Evolutionary conservation across 1,140 invertebrate genomes (phyloP).

Genomic region (Plutomurus gul): DNA sequence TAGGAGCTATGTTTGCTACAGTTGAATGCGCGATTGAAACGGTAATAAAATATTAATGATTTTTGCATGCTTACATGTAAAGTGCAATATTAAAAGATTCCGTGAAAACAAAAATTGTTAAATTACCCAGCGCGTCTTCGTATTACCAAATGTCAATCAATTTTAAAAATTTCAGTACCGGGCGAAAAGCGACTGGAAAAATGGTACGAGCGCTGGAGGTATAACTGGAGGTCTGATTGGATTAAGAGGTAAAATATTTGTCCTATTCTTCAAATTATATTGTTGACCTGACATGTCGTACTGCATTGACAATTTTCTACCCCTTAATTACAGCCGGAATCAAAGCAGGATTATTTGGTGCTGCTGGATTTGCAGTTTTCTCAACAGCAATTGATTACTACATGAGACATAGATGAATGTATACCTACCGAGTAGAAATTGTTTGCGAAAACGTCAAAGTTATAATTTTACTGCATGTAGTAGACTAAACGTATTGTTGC

Average conservation of each 20-base stretch:
- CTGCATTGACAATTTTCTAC: background rate
- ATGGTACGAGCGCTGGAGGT: conserved; percentile 91
- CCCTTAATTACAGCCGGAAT: conserved; percentile 78
- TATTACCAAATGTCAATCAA: background rate
- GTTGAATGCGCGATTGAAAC: conserved; percentile 92
- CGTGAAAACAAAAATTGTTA: too few species aligned
- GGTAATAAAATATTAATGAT: conserved; percentile 63
- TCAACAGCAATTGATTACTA: conserved; percentile 95
- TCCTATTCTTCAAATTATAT: background rate
- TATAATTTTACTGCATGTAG: too few species aligned
- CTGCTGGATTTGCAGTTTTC: conserved; percentile 93
- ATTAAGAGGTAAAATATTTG: conserved; percentile 72
- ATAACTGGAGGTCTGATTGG: conserved; percentile 95
- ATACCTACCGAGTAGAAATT: too few species aligned
- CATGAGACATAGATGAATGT: conserved; percentile 73
- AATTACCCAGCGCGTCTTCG: background rate
- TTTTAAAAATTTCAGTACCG: conserved; percentile 68
- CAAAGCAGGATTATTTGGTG: conserved; percentile 88
- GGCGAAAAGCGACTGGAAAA: conserved; percentile 94
- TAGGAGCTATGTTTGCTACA: conserved; percentile 89
- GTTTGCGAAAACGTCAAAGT: too few species aligned
- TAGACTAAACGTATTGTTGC: too few species aligned
- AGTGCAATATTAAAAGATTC: too few species aligned
- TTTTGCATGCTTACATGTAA: too few species aligned
- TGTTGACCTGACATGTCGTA: background rate